These are phyloP conservation scores for Tamias sibiricus DNA, from an alignment of 2,113 vertebrate genomes.

Conservation along the genomic window DNA sequence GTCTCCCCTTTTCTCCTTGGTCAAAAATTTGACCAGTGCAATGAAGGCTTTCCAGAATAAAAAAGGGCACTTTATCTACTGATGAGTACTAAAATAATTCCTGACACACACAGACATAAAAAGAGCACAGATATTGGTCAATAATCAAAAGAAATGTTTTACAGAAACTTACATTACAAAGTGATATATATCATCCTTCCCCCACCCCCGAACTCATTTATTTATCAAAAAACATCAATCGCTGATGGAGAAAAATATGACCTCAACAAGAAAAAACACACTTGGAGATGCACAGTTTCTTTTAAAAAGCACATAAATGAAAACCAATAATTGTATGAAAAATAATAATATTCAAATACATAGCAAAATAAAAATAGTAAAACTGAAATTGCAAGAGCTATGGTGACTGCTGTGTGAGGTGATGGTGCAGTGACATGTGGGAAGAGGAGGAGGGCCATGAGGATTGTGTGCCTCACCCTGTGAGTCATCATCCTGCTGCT, in stretches of 20 bases:
- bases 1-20: not conserved
- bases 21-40: not conserved
- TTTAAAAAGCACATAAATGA: slow-evolving; percentile 56
- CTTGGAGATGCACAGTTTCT: slow-evolving; percentile 5
- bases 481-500: slow-evolving; percentile 63
- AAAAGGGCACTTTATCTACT: not conserved
- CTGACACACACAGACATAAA: slow-evolving; percentile 1
- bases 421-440: not conserved
- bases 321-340: slow-evolving; percentile 42
- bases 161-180: slow-evolving; percentile 41
- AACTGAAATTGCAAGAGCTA: slow-evolving; percentile 34
- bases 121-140: slow-evolving; percentile 9
- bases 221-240: not conserved
- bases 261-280: slow-evolving; percentile 48
- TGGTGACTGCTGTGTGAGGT: not conserved
- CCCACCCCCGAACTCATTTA: not conserved
- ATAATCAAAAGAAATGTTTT: slow-evolving; percentile 33
- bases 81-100: not conserved
- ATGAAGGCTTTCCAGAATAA: not conserved
- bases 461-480: slow-evolving; percentile 59
- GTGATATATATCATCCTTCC: not conserved
- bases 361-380: slow-evolving; percentile 41
- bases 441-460: not conserved
- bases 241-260: slow-evolving; percentile 45
- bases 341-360: slow-evolving; percentile 49